phyloP scores from a whole-genome alignment of 2,797 vertebrate genomes.

The Trichosurus vulpecula region DNA sequence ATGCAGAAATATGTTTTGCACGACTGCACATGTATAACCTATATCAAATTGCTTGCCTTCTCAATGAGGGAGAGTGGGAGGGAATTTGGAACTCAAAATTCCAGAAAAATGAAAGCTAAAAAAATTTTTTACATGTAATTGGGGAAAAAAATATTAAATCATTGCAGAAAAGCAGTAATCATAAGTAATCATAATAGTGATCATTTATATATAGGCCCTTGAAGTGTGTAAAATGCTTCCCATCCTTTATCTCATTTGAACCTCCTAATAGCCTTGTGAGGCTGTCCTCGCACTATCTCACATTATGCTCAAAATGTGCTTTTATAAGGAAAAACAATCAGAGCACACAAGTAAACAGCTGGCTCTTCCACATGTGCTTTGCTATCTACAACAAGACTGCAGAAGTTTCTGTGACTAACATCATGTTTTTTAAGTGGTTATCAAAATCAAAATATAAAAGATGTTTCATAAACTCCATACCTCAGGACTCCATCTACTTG shows the following conservation, averaged over 20 bases:
- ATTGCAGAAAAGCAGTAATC: background rate
- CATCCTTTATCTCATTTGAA: background rate
- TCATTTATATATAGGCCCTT: background rate
- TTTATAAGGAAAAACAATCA: conserved; percentile 35
- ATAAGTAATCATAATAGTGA: background rate
- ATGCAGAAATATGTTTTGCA: no score
- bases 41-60: no score
- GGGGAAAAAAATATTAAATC: background rate
- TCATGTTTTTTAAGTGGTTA: background rate
- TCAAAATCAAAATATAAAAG: conserved; percentile 3
- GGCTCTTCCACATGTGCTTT: conserved; percentile 12
- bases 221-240: background rate
- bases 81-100: no score
- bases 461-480: conserved; percentile 79
- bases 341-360: background rate
- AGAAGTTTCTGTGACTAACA: background rate
- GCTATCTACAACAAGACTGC: background rate
- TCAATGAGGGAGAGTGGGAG: no score
- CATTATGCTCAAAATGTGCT: background rate
- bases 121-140: background rate
- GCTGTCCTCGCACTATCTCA: no score
- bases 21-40: no score
- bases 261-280: background rate
- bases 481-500: conserved; percentile 95
- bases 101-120: background rate